Percentiles rank a stretch among this genome's conserved stretches.
phyloP scores from a whole-genome alignment of 2,113 vertebrate genomes.

The Oncorhynchus gorbuscha region DNA sequence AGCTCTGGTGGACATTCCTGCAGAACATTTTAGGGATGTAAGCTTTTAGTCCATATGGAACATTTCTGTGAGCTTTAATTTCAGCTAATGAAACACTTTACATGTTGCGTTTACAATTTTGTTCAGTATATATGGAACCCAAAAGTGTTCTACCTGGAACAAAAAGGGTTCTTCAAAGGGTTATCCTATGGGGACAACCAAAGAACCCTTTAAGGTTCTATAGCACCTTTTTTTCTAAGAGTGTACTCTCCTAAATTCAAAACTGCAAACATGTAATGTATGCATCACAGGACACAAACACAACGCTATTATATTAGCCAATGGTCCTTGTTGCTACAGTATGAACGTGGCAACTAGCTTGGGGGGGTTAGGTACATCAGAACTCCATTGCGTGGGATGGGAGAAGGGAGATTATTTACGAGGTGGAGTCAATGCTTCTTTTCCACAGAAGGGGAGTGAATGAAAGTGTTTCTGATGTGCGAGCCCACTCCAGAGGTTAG shows the following conservation, averaged over 20 bases:
- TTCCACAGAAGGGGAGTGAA: background rate
- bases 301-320: background rate
- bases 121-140: too few relatives aligned
- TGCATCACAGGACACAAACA: slow-evolving; percentile 2
- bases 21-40: too few relatives aligned
- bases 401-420: background rate
- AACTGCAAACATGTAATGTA: background rate
- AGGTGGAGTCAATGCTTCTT: background rate
- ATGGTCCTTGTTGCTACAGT: background rate
- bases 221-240: too few relatives aligned
- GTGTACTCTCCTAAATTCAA: background rate
- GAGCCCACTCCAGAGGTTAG: background rate
- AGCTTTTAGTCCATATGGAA: too few relatives aligned
- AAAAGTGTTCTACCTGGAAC: too few relatives aligned
- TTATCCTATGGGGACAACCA: too few relatives aligned
- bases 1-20: too few relatives aligned
- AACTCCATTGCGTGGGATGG: background rate
- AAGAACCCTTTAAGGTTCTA: too few relatives aligned
- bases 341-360: background rate
- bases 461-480: background rate
- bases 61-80: too few relatives aligned
- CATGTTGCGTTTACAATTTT: too few relatives aligned
- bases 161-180: too few relatives aligned
- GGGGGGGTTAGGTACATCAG: background rate
- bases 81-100: too few relatives aligned